phyloP scores from a whole-genome alignment of 2,888 invertebrate species.

The Drosophila hamatofila region DNA sequence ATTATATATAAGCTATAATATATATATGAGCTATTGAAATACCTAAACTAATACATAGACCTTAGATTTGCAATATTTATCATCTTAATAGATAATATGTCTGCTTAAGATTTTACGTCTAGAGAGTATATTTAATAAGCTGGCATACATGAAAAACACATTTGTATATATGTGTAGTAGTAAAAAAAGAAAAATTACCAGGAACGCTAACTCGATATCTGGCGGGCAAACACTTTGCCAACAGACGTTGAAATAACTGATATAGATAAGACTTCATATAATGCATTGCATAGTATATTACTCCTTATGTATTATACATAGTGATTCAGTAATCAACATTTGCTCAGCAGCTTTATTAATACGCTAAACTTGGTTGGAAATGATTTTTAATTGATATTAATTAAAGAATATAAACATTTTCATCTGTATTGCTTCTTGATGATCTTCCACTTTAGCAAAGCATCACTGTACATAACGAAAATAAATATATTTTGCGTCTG shows the following conservation, averaged over 20 bases:
- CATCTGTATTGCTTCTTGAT: background rate
- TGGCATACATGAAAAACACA: no score
- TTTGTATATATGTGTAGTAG: no score
- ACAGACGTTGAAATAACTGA: background rate
- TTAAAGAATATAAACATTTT: background rate
- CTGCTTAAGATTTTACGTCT: no score
- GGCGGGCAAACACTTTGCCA: conserved; percentile 3
- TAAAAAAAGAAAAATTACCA: background rate
- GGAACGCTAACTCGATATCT: conserved; percentile 5
- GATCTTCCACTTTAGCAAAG: background rate
- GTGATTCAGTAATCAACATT: no score
- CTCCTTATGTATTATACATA: background rate
- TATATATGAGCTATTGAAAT: no score
- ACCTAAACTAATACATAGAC: no score
- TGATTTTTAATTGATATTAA: background rate
- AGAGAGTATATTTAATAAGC: no score
- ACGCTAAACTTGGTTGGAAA: background rate
- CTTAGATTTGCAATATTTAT: no score
- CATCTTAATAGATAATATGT: no score
- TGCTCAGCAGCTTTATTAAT: background rate
- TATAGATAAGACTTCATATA: conserved; percentile 18
- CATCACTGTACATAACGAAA: conserved; percentile 4
- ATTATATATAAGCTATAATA: no score
- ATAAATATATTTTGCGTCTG: background rate
- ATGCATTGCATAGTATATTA: no score